Base-by-base conservation (phyloP, 2,888 invertebrate species). In the Drosophila formosana region DNA sequence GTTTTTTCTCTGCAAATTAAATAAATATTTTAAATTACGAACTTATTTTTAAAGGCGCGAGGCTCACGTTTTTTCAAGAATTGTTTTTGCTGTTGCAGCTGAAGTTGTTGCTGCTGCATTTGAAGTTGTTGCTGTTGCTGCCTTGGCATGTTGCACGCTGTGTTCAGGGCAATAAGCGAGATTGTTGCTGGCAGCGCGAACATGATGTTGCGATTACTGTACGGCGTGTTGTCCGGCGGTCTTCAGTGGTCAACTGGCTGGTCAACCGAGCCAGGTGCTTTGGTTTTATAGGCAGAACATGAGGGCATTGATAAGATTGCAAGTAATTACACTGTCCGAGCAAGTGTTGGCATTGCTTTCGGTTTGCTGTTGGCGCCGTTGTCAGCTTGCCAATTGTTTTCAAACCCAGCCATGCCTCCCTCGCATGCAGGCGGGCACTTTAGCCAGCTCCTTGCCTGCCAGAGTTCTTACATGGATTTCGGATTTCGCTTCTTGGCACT, bases 401-500 rank as follows among this genome's bases (percentile, higher is more conserved):
- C 60, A 55, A 26, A 51, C 46, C 32, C 39, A 2, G 26, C 18
- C 39, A 3, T n/a, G 7, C 37, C 11, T 11, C 3, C 13, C 32
- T 2, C 28, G n/a, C 57, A 51, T 30, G 34, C 67, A 41, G 37
- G 32, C 23, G 18, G 13, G 56, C 66, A 61, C 57, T 71, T 60
- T 55, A 64, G 70, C 46, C 51, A 28, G 72, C 57, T 18, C 18
- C 18, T 18, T 67, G 61, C 34, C 8, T 71, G 78, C 53, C 65
- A 67, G 72, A 49, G 66, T 41, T 45, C 56, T 41, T 63, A 64
- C 62, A 49, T 49, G 30, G 55, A 47, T 57, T 56, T 49, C 32
- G 57, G 49, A 41, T 30, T 64, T 30, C 39, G 26, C 25, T 70
- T 65, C 72, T 80, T 89, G 88, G 87, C 89, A 89, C 88, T 88